Conservation (phyloP, 2,888 invertebrate species). For the Microplitis deprimator region DNA sequence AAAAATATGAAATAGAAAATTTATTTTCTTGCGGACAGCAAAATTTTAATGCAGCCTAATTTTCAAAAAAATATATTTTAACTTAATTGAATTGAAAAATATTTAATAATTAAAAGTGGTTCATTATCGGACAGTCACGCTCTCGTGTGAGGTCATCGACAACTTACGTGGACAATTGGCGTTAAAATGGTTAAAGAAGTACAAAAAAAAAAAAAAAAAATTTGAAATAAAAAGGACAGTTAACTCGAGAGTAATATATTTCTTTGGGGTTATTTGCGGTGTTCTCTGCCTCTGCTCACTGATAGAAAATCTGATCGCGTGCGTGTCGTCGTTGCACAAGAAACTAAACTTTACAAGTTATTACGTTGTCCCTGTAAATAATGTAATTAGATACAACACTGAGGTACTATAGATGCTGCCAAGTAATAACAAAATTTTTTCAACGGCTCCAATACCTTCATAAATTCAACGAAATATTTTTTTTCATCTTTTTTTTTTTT, state of each 20-base stretch:
- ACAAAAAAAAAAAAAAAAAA: background rate
- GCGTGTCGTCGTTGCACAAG: slow-evolving; percentile 48
- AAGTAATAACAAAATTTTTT: slow-evolving; percentile 13
- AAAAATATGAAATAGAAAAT: no score
- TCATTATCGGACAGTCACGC: background rate
- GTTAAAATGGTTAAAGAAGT: slow-evolving; percentile 6
- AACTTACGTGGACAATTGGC: slow-evolving; percentile 17
- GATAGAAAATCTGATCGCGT: slow-evolving; percentile 56
- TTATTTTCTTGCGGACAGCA: no score
- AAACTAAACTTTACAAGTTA: slow-evolving; percentile 54
- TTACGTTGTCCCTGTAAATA: slow-evolving; percentile 56
- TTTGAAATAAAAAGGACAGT: slow-evolving; percentile 7
- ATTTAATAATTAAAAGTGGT: slow-evolving; percentile 31
- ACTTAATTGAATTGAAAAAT: slow-evolving; percentile 58
- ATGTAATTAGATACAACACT: slow-evolving; percentile 58
- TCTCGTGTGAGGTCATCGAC: slow-evolving; percentile 11
- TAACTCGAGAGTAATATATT: slow-evolving; percentile 8
- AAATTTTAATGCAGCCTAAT: no score
- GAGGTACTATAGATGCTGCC: slow-evolving; percentile 38
- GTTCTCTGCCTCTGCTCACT: slow-evolving; percentile 19
- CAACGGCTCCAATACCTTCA: no score
- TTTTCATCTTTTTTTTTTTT: no score
- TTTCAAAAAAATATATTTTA: no score
- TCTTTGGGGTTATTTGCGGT: slow-evolving; percentile 14
- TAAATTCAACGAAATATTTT: background rate